Conservation (phyloP, 2,797 vertebrate species). For the Poeciliopsis paucimaculata region DNA sequence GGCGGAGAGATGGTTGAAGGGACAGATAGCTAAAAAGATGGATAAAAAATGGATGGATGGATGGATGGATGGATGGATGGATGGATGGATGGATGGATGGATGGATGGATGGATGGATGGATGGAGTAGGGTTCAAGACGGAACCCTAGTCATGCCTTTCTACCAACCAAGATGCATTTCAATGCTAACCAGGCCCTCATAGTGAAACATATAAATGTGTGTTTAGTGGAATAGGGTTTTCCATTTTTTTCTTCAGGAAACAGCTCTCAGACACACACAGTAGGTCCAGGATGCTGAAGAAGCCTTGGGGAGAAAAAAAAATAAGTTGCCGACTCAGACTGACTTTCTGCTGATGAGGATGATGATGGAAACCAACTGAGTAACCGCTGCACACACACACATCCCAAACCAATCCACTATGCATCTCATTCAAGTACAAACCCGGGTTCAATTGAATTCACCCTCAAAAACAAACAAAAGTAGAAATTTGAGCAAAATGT, state of each 20-base stretch:
- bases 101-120: not conserved
- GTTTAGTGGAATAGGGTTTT: not conserved
- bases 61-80: not conserved
- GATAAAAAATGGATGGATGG: not conserved
- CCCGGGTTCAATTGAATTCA: not conserved
- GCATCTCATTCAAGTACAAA: not conserved
- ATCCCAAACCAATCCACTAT: not conserved
- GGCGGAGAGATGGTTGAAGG: too few species aligned
- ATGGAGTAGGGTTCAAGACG: too few species aligned
- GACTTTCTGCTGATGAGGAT: constrained; percentile 27
- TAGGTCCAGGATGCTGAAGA: constrained; percentile 22
- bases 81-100: too few species aligned
- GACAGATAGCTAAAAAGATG: too few species aligned
- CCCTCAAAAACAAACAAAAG: not conserved
- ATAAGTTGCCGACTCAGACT: constrained; percentile 22
- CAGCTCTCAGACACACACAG: constrained; percentile 21
- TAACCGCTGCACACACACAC: not conserved
- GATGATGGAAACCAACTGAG: constrained; percentile 5
- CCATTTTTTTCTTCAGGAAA: not conserved
- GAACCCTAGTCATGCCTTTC: not conserved
- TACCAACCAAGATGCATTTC: not conserved
- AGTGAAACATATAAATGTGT: not conserved
- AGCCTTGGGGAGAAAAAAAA: constrained; percentile 3
- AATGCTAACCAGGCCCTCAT: not conserved
- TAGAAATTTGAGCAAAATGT: not conserved